These are phyloP conservation scores for Epirrita christyi DNA, from an alignment of 2,888 invertebrate genomes.

Conservation along the genomic window DNA sequence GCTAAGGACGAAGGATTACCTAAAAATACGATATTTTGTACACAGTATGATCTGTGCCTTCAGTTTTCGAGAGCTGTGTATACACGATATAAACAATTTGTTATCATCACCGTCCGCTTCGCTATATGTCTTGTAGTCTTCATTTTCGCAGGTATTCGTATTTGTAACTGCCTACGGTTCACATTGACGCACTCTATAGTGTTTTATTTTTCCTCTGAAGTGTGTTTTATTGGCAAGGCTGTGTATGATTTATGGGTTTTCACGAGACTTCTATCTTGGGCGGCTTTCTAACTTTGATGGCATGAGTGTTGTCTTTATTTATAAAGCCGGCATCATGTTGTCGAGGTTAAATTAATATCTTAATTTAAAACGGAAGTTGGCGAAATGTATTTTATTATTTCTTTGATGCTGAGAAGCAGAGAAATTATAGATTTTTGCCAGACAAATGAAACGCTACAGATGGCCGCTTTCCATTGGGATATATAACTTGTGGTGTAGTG, in stretches of 20 bases:
- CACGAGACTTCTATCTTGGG: conserved; percentile 15
- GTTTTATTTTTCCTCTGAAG: conserved; percentile 1
- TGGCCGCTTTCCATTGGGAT: conserved; percentile 1
- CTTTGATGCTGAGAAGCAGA: not conserved
- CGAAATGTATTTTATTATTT: conserved; percentile 14
- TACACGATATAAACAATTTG: too few relatives aligned
- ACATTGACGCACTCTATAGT: not conserved
- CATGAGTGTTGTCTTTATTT: conserved; percentile 14
- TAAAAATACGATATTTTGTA: too few relatives aligned
- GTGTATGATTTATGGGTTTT: conserved; percentile 27
- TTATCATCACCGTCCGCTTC: too few relatives aligned
- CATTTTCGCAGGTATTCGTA: not conserved
- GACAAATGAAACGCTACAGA: not conserved
- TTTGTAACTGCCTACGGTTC: not conserved
- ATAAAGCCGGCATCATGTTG: conserved; percentile 21
- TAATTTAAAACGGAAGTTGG: conserved; percentile 19
- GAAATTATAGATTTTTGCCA: conserved; percentile 14
- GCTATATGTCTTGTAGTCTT: too few relatives aligned
- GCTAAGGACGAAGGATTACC: too few relatives aligned
- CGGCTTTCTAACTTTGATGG: conserved; percentile 33
- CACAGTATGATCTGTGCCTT: too few relatives aligned
- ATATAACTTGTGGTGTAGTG: too few relatives aligned
- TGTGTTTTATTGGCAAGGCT: conserved; percentile 19
- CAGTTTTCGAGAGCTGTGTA: too few relatives aligned
- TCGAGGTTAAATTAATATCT: conserved; percentile 23